Evolutionary conservation across 2,113 vertebrate species (phyloP).

Genomic region (Diglossa brunneiventris): DNA sequence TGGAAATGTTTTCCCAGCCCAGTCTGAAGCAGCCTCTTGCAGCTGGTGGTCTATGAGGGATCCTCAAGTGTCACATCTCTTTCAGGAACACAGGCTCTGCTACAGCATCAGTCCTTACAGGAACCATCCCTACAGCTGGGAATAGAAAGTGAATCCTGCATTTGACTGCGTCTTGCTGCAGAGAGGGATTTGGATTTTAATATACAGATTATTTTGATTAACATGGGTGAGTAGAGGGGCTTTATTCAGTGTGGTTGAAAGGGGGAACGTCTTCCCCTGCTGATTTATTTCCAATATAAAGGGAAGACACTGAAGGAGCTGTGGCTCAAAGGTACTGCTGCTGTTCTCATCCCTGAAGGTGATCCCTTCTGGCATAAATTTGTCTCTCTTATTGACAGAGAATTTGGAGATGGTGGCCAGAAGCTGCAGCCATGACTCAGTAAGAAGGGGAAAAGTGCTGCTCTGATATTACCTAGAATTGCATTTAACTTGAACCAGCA

Average conservation of each 20-base stretch:
- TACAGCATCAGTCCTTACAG: neutral
- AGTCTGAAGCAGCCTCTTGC: neutral
- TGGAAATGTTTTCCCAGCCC: neutral
- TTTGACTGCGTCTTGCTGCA: neutral
- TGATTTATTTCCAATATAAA: neutral
- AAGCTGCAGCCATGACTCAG: neutral
- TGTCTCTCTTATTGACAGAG: neutral
- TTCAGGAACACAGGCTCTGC: neutral
- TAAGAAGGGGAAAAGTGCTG: neutral
- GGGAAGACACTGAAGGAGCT: neutral
- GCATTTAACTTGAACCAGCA: conserved; percentile 27
- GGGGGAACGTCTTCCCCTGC: neutral
- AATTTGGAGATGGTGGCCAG: neutral
- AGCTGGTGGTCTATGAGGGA: neutral
- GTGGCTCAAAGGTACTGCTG: neutral
- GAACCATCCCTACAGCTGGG: neutral
- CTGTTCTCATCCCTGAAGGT: neutral
- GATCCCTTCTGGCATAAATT: neutral
- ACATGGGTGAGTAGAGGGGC: neutral
- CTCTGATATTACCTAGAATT: conserved; percentile 4
- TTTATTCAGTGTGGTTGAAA: neutral
- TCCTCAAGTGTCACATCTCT: neutral
- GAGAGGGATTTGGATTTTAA: neutral
- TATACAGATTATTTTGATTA: neutral
- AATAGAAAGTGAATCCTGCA: neutral